These are phyloP conservation scores for Neodontobutis hainanensis DNA, from an alignment of 2,113 vertebrate genomes.

Conservation along the genomic window DNA sequence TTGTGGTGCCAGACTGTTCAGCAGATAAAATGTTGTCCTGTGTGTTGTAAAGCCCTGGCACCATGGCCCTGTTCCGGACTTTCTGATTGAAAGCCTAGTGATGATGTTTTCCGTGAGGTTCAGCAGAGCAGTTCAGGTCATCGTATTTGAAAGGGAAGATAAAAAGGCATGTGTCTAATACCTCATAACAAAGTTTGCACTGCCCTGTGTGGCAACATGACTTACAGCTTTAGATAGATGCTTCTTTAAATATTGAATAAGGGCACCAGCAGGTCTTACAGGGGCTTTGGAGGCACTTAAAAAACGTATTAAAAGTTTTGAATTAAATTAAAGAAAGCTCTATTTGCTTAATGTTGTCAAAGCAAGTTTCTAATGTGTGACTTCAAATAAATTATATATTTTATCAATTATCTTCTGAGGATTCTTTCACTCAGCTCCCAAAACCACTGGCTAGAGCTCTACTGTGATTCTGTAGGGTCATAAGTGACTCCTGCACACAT, in stretches of 20 bases:
- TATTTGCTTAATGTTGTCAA: no score
- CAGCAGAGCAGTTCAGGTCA: neutral
- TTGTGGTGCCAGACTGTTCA: conserved; percentile 26
- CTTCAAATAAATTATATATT: no score
- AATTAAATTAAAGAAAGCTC: neutral
- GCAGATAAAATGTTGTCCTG: conserved; percentile 38
- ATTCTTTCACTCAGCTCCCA: no score
- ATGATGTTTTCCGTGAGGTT: conserved; percentile 10
- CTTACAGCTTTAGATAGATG: conserved; percentile 16
- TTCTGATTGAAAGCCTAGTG: conserved; percentile 7
- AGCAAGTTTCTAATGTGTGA: no score
- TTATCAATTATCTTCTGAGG: no score
- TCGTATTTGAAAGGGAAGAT: neutral
- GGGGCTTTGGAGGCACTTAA: neutral
- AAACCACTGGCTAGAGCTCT: no score
- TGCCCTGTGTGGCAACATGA: conserved; percentile 2
- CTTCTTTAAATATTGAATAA: conserved; percentile 9
- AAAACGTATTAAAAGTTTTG: neutral
- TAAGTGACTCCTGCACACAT: no score
- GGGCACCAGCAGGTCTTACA: neutral
- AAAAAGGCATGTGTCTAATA: neutral
- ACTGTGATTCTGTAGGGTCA: no score
- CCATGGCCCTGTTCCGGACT: conserved; percentile 13
- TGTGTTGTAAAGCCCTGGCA: conserved; percentile 28
- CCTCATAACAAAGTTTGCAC: neutral